Conservation (phyloP, 2,113 vertebrate species). For the Pholis gunnellus region DNA sequence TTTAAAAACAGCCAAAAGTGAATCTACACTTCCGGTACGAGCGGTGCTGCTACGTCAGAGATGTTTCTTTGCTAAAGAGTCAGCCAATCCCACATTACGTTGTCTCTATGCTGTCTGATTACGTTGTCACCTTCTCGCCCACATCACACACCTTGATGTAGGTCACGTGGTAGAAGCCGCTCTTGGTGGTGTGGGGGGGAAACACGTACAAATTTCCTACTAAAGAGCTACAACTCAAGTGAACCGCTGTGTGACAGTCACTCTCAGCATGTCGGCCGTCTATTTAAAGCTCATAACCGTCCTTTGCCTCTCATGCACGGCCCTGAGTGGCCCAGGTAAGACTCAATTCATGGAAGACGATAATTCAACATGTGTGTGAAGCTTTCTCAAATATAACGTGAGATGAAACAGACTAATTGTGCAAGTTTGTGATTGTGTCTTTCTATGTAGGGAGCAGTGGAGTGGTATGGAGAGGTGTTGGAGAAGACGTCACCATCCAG, state of each 20-base stretch:
- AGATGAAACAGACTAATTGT: neutral
- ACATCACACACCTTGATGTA: neutral
- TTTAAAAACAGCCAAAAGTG: neutral
- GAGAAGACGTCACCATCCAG: constrained; percentile 51
- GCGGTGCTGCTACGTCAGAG: neutral
- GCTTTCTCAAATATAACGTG: neutral
- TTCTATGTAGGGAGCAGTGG: neutral
- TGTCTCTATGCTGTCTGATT: neutral
- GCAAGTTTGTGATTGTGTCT: neutral
- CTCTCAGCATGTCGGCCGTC: constrained; percentile 42
- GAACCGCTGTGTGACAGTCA: fast-evolving
- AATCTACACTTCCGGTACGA: neutral
- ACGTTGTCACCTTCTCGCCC: neutral
- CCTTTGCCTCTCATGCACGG: constrained; percentile 19
- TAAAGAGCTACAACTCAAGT: fast-evolving
- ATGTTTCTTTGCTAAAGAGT: no score
- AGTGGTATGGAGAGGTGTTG: neutral
- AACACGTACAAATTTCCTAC: neutral
- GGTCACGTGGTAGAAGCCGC: neutral
- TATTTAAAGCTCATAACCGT: constrained; percentile 2
- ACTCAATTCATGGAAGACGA: neutral
- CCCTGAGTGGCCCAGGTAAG: constrained; percentile 45
- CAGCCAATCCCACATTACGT: no score
- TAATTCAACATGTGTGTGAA: neutral
- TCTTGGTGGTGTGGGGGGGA: neutral